Conservation (phyloP, 2,113 vertebrate genomes). For the Sorex araneus region DNA sequence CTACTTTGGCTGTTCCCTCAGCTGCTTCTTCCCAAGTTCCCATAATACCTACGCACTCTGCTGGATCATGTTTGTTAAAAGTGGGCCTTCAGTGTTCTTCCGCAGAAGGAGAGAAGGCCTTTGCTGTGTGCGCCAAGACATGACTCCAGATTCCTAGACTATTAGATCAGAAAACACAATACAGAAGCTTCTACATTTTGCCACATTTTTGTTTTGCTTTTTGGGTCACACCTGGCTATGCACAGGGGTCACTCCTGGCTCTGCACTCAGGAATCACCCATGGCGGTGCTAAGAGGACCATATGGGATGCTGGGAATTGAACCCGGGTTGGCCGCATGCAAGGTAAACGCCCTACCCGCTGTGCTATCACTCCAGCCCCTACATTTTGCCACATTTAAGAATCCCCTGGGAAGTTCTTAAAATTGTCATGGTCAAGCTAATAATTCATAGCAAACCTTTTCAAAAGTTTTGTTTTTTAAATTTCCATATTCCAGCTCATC, state of each 20-base stretch:
- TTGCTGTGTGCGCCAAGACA: not conserved
- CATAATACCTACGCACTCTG: not conserved
- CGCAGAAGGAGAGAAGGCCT: not conserved
- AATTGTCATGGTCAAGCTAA: constrained; percentile 6
- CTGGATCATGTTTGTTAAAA: not conserved
- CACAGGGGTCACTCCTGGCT: too few relatives aligned
- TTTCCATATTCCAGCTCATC: constrained; percentile 57
- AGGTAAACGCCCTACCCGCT: too few relatives aligned
- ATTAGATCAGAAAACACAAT: not conserved
- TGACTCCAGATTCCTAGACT: not conserved
- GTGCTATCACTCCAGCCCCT: too few relatives aligned
- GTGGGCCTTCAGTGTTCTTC: not conserved
- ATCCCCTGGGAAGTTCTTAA: constrained; percentile 26
- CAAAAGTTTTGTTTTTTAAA: constrained; percentile 1
- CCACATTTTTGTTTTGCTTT: too few relatives aligned
- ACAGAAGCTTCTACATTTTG: not conserved
- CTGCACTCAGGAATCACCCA: too few relatives aligned
- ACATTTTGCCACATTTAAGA: not conserved
- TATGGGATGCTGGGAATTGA: too few relatives aligned
- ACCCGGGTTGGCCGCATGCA: too few relatives aligned
- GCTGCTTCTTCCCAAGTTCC: not conserved
- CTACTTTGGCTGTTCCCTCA: not conserved
- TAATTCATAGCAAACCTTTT: constrained; percentile 58
- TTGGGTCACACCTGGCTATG: too few relatives aligned
- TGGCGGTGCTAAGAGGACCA: too few relatives aligned